Base-by-base conservation (phyloP, 2,888 invertebrate genomes). In the Drosophila borealis region DNA sequence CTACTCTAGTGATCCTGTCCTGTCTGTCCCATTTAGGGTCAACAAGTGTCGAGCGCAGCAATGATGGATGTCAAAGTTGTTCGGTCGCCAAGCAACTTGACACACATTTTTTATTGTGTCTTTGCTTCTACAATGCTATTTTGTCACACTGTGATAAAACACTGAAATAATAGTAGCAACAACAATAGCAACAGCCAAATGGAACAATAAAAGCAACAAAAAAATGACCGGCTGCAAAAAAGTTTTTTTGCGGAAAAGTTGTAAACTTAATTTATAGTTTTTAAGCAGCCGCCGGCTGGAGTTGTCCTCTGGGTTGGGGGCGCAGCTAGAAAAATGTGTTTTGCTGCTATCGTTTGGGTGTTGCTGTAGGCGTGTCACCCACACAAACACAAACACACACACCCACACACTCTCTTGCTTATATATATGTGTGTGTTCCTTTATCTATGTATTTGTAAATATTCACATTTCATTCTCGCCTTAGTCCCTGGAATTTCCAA, bases 401-500 rank as follows among this genome's bases (percentile, higher is more conserved):
- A 37, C 14, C 42, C 42, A 21, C 9, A 4, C 49, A 3, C 37
- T 25, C 29, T 8, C 2, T 41, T 11, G 41, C n/a, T 34, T 42
- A 10, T 42, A n/a, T 5, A 41, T 41, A 41, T 41, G 10, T 17
- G 17, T 41, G 41, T 3, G 41, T 17, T 41, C 17, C 4, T 50
- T 37, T 42, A 55, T 19, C 48, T 57, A 36, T 61, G 46, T 80
- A 70, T 73, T 70, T 78, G 81, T 73, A 74, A 74, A 82, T 85
- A 81, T 88, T 82, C 80, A 80, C 88, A 88, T 82, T 82, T 86
- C 82, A 88, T 83, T 88, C 89, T 76, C 83, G 88, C 80, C 88
- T 77, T 71, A 65, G 73, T 73, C 71, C 83, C 70, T 67, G 88
- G 89, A 88, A 83, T 88, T 82, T 82, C 80, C 80, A 88, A 83